Base-by-base conservation (phyloP, 2,888 invertebrate species). In the Drosophila birchii region DNA sequence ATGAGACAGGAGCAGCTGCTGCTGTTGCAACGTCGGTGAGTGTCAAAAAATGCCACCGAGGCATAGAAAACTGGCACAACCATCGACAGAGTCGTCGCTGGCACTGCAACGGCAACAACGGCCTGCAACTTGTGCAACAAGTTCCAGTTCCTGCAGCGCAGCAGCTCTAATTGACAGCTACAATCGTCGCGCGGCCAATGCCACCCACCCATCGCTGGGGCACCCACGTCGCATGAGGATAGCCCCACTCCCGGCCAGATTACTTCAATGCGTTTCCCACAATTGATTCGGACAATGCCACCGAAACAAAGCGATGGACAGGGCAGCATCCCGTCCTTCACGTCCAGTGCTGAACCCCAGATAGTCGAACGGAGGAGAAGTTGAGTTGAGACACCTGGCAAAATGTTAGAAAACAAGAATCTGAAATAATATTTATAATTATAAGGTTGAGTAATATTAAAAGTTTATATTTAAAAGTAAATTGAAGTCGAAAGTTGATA, bases 211-310 rank as follows among this genome's bases (percentile, higher is more conserved):
- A 75, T 51, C 51, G 38, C 8, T 18, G 51, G 62, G 23, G 45
- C 68, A 53, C 55, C 53, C 44, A 57, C 53, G 39, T 63, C 38
- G 34, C 23, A 56, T 34, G 14, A 23, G 64, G 34, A 62, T 55
- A 69, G 59, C 58, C 63, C 72, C 56, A 75, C 41, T 32, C 45
- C 41, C 41, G 55, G 51, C 45, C 56, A 74, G 81, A 82, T 87
- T 84, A 80, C 86, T 82, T 70, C 83, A 76, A 79, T 85, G 85
- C 85, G 82, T 85, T 82, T 87, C 81, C 86, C 85, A 87, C 87
- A 85, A 85, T 87, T 83, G 86, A 86, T 86, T 88, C 76, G 77
- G 88, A 88, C 85, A 86, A 83, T 86, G 80, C 78, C 74, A 73
- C 72, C 81, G 78, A 61, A 61, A 70, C 61, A 70, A 70, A 36